These are phyloP conservation scores for Drosophila nigromelanica DNA, from an alignment of 1,140 invertebrate genomes.

Conservation along the genomic window DNA sequence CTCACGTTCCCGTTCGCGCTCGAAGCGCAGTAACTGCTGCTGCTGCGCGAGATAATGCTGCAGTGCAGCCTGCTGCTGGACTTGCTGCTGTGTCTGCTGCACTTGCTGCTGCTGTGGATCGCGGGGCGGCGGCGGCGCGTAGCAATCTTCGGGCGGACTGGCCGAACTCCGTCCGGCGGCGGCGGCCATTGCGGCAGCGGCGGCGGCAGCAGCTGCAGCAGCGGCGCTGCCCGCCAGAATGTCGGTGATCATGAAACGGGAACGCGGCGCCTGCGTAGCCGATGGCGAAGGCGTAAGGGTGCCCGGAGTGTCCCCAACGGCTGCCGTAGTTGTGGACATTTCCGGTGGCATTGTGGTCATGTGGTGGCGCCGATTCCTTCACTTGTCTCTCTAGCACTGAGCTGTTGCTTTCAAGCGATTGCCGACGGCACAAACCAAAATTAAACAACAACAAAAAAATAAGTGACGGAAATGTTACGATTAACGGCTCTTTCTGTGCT, in stretches of 20 bases:
- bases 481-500: constrained; percentile 11
- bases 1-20: constrained; percentile 55
- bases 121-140: constrained; percentile 31
- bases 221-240: constrained; percentile 87
- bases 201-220: constrained; percentile 61
- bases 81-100: constrained; percentile 45
- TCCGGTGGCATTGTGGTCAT: constrained; percentile 83
- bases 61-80: constrained; percentile 67
- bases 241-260: constrained; percentile 92
- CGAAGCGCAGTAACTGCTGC: constrained; percentile 70
- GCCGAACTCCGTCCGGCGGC: constrained; percentile 35
- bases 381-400: constrained; percentile 8
- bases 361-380: constrained; percentile 39
- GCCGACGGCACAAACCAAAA: constrained; percentile 45
- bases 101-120: constrained; percentile 52
- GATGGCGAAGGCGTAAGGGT: constrained; percentile 23
- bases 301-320: constrained; percentile 63
- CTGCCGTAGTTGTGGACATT: constrained; percentile 77
- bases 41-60: constrained; percentile 75
- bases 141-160: constrained; percentile 46
- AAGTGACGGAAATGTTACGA: constrained; percentile 7
- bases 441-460: constrained; percentile 42
- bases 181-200: constrained; percentile 65
- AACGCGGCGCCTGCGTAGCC: constrained; percentile 87
- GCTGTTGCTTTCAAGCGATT: not conserved